Conservation (phyloP, 2,888 invertebrate genomes). For the Frankliniella intonsa region DNA sequence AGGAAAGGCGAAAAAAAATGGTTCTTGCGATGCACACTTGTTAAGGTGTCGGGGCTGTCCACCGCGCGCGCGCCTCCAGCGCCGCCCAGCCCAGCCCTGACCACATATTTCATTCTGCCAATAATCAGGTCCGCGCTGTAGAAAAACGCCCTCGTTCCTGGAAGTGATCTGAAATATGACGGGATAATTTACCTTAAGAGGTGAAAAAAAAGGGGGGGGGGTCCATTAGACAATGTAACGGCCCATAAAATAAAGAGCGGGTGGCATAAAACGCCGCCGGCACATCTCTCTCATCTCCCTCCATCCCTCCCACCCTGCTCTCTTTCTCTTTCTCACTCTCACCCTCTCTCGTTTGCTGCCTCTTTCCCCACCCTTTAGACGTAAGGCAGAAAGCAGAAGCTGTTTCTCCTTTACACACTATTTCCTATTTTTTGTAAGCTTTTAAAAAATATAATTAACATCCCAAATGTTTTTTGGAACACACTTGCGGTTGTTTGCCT, state of each 20-base stretch:
- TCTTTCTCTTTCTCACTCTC: slow-evolving; percentile 12
- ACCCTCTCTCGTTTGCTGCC: slow-evolving; percentile 34
- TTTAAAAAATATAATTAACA: too few relatives aligned
- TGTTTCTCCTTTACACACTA: too few relatives aligned
- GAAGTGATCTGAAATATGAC: slow-evolving; percentile 26
- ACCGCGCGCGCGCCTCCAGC: not conserved
- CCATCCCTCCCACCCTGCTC: not conserved
- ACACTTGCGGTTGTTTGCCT: too few relatives aligned
- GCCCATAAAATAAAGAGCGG: slow-evolving; percentile 25
- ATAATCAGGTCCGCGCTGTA: not conserved
- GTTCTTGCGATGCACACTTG: not conserved
- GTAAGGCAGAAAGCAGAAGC: too few relatives aligned
- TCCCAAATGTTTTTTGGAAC: too few relatives aligned
- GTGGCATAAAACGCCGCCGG: not conserved
- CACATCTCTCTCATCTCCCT: too few relatives aligned
- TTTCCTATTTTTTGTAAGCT: too few relatives aligned
- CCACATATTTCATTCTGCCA: not conserved
- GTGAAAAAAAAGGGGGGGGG: slow-evolving; percentile 5
- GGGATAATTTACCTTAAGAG: slow-evolving; percentile 25
- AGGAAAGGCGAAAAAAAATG: too few relatives aligned
- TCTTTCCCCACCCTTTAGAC: slow-evolving; percentile 3
- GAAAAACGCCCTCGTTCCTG: not conserved
- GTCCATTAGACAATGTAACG: slow-evolving; percentile 24
- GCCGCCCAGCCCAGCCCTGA: not conserved
- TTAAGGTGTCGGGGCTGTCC: not conserved